Evolutionary conservation across 2,888 invertebrate species (phyloP).

Genomic region (Drosophila bunnanda): DNA sequence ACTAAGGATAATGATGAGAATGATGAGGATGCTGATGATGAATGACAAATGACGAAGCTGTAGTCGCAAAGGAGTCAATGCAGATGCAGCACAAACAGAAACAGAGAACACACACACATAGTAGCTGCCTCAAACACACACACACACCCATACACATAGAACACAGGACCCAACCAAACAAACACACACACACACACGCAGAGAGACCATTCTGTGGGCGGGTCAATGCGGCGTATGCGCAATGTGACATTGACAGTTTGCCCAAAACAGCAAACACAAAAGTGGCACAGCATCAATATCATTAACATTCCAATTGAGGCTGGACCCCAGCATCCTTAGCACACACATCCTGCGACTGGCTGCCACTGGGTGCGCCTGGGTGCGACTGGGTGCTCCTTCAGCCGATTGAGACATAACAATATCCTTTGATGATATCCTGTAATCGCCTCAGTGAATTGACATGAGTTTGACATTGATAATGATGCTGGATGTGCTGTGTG

Average conservation of each 20-base stretch:
- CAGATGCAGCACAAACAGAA: slow-evolving; percentile 25
- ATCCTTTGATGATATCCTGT: slow-evolving; percentile 78
- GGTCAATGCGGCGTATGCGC: slow-evolving; percentile 66
- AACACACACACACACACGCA: not conserved
- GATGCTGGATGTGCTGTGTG: slow-evolving; percentile 28
- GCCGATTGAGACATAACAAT: slow-evolving; percentile 74
- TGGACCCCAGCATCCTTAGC: slow-evolving; percentile 8
- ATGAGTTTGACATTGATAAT: slow-evolving; percentile 78
- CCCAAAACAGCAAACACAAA: slow-evolving; percentile 47
- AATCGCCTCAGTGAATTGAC: slow-evolving; percentile 75
- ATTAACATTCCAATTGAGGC: slow-evolving; percentile 37
- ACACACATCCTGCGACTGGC: slow-evolving; percentile 1
- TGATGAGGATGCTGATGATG: slow-evolving; percentile 12
- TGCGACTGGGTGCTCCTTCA: not conserved
- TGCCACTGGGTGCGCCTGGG: not conserved
- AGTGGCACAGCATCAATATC: slow-evolving; percentile 44
- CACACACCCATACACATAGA: too few relatives aligned
- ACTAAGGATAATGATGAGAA: too few relatives aligned
- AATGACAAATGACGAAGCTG: slow-evolving; percentile 23
- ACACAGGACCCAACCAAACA: not conserved
- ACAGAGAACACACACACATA: slow-evolving; percentile 7
- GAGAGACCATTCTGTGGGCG: slow-evolving; percentile 9
- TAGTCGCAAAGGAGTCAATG: slow-evolving; percentile 22
- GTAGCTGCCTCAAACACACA: slow-evolving; percentile 1
- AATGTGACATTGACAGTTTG: slow-evolving; percentile 70